Conservation (phyloP, 2,113 vertebrate species). For the Sylvia atricapilla region DNA sequence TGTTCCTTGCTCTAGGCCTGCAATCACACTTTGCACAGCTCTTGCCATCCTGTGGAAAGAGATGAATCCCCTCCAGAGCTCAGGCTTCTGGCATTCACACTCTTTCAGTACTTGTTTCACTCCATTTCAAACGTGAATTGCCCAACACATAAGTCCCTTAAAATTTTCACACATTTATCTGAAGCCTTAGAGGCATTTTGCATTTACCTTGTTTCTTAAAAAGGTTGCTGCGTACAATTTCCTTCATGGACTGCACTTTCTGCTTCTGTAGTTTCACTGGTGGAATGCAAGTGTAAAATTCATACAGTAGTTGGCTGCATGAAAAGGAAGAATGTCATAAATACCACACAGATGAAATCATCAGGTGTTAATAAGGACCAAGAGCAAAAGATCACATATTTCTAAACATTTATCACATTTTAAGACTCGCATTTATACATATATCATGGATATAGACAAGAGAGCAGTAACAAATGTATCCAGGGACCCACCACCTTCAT, state of each 20-base stretch:
- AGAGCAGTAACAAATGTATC: accelerated
- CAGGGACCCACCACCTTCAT: neutral
- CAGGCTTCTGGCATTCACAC: neutral
- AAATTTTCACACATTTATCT: neutral
- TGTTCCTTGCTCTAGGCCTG: neutral
- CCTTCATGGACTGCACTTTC: conserved; percentile 94
- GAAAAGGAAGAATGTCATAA: neutral
- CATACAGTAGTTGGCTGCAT: conserved; percentile 87
- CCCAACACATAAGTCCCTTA: neutral
- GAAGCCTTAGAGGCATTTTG: neutral
- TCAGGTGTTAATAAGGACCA: neutral
- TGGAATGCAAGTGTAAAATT: conserved; percentile 94
- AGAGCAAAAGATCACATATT: neutral
- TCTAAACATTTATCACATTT: neutral
- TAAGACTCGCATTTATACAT: neutral
- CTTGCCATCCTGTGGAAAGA: neutral
- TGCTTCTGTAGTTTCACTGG: conserved; percentile 91
- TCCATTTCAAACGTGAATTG: neutral
- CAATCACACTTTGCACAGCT: neutral
- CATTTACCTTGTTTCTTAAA: conserved; percentile 90
- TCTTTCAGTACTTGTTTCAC: neutral
- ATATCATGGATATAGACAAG: neutral
- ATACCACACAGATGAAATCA: neutral
- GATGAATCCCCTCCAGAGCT: neutral
- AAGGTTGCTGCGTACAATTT: conserved; percentile 90